A percentile compares a stretch with the other conserved stretches of the same genome.
phyloP scores from a whole-genome alignment of 2,888 invertebrate genomes.

The Seira musarum region DNA sequence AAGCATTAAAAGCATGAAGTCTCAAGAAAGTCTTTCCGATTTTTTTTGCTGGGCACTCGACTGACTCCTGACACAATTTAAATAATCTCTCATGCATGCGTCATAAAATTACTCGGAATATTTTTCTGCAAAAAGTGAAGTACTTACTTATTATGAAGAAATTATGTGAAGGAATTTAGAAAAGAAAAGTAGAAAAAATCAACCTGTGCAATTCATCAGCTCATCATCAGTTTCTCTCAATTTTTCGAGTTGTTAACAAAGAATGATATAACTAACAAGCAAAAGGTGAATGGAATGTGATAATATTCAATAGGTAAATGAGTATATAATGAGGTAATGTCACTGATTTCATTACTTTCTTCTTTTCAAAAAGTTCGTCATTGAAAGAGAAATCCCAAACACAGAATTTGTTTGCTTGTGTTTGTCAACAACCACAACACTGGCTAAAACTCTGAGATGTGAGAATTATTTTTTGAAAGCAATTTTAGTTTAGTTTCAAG shows the following conservation, averaged over 20 bases:
- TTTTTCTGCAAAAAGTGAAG: too few species aligned
- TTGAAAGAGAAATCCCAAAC: background rate
- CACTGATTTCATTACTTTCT: background rate
- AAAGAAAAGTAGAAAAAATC: background rate
- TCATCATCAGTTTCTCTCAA: background rate
- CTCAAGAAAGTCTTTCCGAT: background rate
- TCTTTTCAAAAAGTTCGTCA: background rate
- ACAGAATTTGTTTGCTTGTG: background rate
- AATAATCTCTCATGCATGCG: background rate
- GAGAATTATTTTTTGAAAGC: too few species aligned
- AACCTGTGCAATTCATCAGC: too few species aligned
- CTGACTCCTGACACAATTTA: background rate
- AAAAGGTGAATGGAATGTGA: background rate
- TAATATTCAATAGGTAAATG: background rate
- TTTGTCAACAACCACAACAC: background rate
- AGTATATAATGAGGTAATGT: background rate
- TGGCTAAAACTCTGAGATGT: too few species aligned
- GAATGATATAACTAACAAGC: background rate
- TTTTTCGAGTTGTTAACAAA: background rate
- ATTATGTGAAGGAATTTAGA: background rate
- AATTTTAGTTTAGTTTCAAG: too few species aligned
- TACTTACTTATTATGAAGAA: too few species aligned
- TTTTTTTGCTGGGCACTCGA: background rate
- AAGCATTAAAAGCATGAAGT: background rate
- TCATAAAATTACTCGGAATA: background rate